Conservation (phyloP, 1,140 invertebrate genomes). For the Aphidius gifuensis region DNA sequence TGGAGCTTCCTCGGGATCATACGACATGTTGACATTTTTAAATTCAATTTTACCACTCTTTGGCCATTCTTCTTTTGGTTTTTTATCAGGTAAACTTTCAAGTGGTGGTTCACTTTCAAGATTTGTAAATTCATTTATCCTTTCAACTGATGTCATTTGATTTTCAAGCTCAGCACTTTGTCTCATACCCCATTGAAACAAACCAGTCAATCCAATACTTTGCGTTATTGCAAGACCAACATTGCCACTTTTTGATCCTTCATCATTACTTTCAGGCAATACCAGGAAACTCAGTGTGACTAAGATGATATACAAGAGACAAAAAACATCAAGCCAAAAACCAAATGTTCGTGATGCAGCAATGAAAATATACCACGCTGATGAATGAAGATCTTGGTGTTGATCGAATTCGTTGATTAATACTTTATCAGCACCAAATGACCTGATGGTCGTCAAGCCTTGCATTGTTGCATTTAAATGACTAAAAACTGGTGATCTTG, state of each 20-base stretch:
- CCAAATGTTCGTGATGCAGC: constrained; percentile 80
- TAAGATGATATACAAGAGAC: constrained; percentile 67
- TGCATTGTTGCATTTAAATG: constrained; percentile 65
- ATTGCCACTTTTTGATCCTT: constrained; percentile 52
- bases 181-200: constrained; percentile 83
- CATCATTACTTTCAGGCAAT: constrained; percentile 30
- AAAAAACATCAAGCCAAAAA: constrained; percentile 71
- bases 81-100: constrained; percentile 61
- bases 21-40: constrained; percentile 64
- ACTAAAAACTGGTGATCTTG: constrained; percentile 67
- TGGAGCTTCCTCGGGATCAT: constrained; percentile 60
- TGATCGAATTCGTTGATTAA: constrained; percentile 62
- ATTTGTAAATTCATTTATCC: constrained; percentile 74
- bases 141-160: constrained; percentile 87
- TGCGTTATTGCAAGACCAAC: constrained; percentile 82
- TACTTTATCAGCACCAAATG: constrained; percentile 58
- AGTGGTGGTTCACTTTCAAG: constrained; percentile 65
- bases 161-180: constrained; percentile 83
- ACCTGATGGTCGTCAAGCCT: constrained; percentile 67
- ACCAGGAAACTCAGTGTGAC: constrained; percentile 64
- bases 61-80: constrained; percentile 71
- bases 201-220: constrained; percentile 77
- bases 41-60: constrained; percentile 67
- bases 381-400: constrained; percentile 69
- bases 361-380: constrained; percentile 74